Conservation (phyloP, 1,140 invertebrate genomes). For the Euschistus heros region DNA sequence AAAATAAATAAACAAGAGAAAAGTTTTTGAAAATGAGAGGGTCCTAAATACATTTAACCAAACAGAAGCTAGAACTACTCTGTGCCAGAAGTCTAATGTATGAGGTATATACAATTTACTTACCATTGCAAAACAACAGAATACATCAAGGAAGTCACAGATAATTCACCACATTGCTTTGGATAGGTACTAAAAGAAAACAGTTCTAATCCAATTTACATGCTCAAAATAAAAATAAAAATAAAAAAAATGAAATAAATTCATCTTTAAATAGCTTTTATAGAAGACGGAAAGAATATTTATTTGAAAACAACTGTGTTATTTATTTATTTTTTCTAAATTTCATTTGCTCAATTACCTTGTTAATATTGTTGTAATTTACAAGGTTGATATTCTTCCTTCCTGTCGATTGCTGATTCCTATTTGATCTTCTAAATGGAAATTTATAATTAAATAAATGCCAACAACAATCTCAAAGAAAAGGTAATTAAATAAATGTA, state of each 20-base stretch:
- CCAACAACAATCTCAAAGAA: conserved; percentile 21
- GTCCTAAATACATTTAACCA: too few species aligned
- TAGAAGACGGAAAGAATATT: too few species aligned
- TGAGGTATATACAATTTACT: conserved; percentile 1
- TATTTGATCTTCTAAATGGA: conserved; percentile 4
- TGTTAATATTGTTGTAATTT: conserved; percentile 23
- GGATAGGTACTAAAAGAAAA: conserved; percentile 9
- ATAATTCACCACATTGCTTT: conserved; percentile 10
- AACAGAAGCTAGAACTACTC: conserved; percentile 3
- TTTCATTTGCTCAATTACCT: conserved; percentile 19
- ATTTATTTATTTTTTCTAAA: too few species aligned
- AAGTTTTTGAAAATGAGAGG: too few species aligned
- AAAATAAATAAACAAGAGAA: too few species aligned
- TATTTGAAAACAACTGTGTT: too few species aligned
- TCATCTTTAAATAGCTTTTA: neutral
- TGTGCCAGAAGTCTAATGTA: conserved; percentile 2
- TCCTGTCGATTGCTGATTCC: neutral
- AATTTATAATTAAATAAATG: conserved; percentile 1
- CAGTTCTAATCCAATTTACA: conserved; percentile 8
- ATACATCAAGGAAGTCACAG: conserved; percentile 13
- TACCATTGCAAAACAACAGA: conserved; percentile 12
- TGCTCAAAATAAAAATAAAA: conserved; percentile 5
- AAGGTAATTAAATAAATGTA: conserved; percentile 1
- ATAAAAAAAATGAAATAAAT: neutral
- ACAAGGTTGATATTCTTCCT: conserved; percentile 19